Percentiles rank a stretch among this genome's conserved stretches.
Conservation (phyloP, 2,113 vertebrate species). For the Echinops telfairi region DNA sequence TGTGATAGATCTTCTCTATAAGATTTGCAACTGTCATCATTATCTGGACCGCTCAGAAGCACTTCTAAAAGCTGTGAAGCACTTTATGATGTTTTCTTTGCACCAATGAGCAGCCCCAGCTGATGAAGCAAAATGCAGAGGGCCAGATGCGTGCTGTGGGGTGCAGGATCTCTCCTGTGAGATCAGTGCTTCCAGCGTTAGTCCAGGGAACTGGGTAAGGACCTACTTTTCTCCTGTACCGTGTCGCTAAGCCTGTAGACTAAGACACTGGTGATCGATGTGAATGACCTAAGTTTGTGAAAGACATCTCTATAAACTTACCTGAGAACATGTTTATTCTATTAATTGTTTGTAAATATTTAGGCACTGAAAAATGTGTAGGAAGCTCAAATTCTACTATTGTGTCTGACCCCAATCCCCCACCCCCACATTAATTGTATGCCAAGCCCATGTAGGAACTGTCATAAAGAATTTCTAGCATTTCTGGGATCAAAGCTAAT, state of each 20-base stretch:
- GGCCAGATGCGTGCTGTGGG: neutral
- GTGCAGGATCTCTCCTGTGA: neutral
- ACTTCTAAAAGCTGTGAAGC: conserved; percentile 41
- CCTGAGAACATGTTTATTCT: neutral
- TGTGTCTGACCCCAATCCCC: neutral
- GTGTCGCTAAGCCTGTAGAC: neutral
- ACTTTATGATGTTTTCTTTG: conserved; percentile 44
- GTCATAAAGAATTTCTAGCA: neutral
- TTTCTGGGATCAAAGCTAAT: neutral
- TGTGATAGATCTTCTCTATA: neutral
- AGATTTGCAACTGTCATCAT: neutral
- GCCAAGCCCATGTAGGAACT: neutral
- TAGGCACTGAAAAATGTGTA: neutral
- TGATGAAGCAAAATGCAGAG: conserved; percentile 43
- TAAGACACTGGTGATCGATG: neutral
- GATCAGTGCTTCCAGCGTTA: neutral
- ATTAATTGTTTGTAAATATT: neutral
- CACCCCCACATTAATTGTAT: neutral
- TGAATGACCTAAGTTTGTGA: neutral
- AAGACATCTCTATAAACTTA: neutral
- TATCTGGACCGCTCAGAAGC: neutral
- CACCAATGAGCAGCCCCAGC: neutral
- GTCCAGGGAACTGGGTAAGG: neutral
- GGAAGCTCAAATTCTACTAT: neutral
- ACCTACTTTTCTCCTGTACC: neutral